These are phyloP conservation scores for Tetramorium simillimum DNA, from an alignment of 1,140 invertebrate genomes.

Conservation along the genomic window DNA sequence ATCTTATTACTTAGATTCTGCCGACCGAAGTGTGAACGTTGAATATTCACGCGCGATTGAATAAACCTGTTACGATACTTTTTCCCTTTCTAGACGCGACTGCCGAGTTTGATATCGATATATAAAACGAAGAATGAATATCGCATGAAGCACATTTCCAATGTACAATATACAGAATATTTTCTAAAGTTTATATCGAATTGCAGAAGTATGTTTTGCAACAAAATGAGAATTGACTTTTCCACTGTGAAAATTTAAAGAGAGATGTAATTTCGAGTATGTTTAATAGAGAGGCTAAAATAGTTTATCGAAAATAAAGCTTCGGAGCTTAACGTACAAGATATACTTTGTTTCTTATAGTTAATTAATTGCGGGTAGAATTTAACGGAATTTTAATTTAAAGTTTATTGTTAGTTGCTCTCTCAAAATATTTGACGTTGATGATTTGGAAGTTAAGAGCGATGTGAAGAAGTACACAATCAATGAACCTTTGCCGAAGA, in stretches of 20 bases:
- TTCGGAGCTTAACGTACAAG: not conserved
- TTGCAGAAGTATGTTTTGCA: not conserved
- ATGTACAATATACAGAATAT: not conserved
- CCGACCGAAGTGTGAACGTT: constrained; percentile 14
- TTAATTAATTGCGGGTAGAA: not conserved
- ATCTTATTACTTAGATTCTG: constrained; percentile 30
- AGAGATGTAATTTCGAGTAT: not conserved
- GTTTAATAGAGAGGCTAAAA: not conserved
- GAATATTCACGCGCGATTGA: constrained; percentile 20
- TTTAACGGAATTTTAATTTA: constrained; percentile 15
- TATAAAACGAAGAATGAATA: not conserved
- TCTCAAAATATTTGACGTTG: constrained; percentile 9
- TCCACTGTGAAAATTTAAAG: not conserved
- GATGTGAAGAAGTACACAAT: not conserved
- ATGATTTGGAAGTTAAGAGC: not conserved
- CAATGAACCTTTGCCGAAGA: not conserved
- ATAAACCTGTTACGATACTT: constrained; percentile 35
- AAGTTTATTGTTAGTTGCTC: not conserved
- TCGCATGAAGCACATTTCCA: not conserved
- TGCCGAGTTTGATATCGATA: constrained; percentile 17
- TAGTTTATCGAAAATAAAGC: not conserved
- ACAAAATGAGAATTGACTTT: constrained; percentile 29
- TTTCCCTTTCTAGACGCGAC: not conserved
- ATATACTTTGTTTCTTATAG: not conserved
- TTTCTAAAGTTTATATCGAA: constrained; percentile 17